Conservation (phyloP, 2,888 invertebrate genomes). For the Nycteola revayana region DNA sequence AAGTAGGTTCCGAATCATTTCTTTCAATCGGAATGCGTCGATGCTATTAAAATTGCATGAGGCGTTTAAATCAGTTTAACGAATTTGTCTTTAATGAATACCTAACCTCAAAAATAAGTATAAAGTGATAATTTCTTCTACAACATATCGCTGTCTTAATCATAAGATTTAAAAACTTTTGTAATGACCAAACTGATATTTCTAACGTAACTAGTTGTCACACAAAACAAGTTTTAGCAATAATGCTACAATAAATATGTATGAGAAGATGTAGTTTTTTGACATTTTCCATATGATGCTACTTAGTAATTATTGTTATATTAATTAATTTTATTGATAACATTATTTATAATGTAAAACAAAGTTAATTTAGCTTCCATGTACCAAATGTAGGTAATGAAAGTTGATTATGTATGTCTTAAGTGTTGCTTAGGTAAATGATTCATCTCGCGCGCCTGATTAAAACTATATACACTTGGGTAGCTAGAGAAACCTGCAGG, state of each 20-base stretch:
- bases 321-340: not conserved
- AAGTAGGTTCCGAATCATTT: too few relatives aligned
- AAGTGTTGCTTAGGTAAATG: too few relatives aligned
- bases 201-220: conserved; percentile 29
- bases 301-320: conserved; percentile 2
- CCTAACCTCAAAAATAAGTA: too few relatives aligned
- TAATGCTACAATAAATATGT: conserved; percentile 17
- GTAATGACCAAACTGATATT: conserved; percentile 42
- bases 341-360: not conserved
- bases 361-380: conserved; percentile 21
- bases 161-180: conserved; percentile 30
- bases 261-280: conserved; percentile 37
- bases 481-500: too few relatives aligned
- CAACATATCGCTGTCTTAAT: conserved; percentile 14
- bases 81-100: too few relatives aligned
- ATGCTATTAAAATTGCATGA: too few relatives aligned
- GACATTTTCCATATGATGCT: conserved; percentile 36
- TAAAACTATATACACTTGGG: too few relatives aligned
- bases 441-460: too few relatives aligned
- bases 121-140: conserved; percentile 5
- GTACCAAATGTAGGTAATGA: too few relatives aligned
- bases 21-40: too few relatives aligned
- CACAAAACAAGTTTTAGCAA: conserved; percentile 18
- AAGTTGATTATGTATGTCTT: too few relatives aligned
- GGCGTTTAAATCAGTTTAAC: too few relatives aligned